Conservation (phyloP, 2,888 invertebrate genomes). For the Eilema depressum region DNA sequence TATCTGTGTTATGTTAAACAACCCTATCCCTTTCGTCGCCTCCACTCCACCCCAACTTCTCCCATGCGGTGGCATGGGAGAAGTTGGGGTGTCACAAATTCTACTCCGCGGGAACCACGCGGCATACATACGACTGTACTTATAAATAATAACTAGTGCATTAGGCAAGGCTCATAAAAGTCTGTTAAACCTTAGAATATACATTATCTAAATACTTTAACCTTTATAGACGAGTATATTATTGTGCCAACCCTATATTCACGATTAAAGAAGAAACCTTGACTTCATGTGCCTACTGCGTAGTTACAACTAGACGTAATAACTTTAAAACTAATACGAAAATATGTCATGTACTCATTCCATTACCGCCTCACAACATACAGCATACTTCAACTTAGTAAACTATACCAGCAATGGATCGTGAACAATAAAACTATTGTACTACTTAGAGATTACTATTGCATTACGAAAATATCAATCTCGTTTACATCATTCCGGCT, state of each 20-base stretch:
- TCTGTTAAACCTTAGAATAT: too few species aligned
- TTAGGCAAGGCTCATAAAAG: too few species aligned
- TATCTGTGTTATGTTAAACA: too few species aligned
- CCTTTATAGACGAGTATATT: neutral
- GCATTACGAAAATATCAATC: slow-evolving; percentile 33
- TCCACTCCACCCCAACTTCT: too few species aligned
- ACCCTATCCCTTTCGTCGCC: too few species aligned
- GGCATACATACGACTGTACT: too few species aligned
- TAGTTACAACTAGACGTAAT: slow-evolving; percentile 32
- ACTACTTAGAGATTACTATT: neutral
- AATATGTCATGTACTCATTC: slow-evolving; percentile 15
- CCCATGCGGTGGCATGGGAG: too few species aligned
- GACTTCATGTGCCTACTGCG: slow-evolving; percentile 40
- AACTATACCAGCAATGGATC: slow-evolving; percentile 19
- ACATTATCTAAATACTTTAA: too few species aligned
- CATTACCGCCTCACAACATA: slow-evolving; percentile 4
- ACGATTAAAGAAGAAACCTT: slow-evolving; percentile 38
- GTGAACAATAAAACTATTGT: neutral
- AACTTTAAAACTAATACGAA: slow-evolving; percentile 20
- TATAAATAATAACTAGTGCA: too few species aligned
- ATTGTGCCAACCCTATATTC: slow-evolving; percentile 11
- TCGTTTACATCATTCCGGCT: slow-evolving; percentile 37
- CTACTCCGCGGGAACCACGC: too few species aligned
- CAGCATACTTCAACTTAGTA: neutral
- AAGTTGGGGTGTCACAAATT: too few species aligned